Evolutionary conservation across 1,140 invertebrate species (phyloP).

Genomic region (Steinernema feltiae): DNA sequence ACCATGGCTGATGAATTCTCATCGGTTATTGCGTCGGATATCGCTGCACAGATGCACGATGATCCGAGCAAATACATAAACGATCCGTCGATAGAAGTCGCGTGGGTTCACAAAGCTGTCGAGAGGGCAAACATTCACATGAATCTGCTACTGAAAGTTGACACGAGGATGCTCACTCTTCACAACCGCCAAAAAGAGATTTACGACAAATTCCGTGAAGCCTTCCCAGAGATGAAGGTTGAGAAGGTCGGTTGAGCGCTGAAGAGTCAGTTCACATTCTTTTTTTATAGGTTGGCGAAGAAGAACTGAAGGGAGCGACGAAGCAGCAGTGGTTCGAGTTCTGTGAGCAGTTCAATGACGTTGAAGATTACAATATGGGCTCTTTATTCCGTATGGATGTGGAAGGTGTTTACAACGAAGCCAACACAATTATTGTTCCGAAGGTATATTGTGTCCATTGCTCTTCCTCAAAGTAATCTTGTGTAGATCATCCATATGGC

Average conservation of each 20-base stretch:
- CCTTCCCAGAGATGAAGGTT: constrained; percentile 27
- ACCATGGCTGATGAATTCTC: neutral
- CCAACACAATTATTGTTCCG: constrained; percentile 33
- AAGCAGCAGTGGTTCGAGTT: constrained; percentile 31
- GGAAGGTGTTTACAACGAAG: constrained; percentile 22
- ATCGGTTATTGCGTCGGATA: neutral
- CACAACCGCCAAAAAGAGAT: constrained; percentile 31
- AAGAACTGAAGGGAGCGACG: constrained; percentile 20
- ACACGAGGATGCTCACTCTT: constrained; percentile 18
- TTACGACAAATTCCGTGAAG: constrained; percentile 24
- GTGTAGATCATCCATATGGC: constrained; percentile 33
- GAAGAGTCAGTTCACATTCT: constrained; percentile 6
- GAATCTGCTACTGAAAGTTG: constrained; percentile 31
- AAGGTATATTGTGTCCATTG: constrained; percentile 13
- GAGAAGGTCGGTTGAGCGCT: constrained; percentile 19
- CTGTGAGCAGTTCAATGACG: constrained; percentile 36
- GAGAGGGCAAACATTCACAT: constrained; percentile 33
- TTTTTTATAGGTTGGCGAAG: constrained; percentile 25
- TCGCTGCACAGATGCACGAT: neutral
- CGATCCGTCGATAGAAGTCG: constrained; percentile 33
- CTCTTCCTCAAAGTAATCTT: neutral
- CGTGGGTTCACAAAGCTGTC: constrained; percentile 31
- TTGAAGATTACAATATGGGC: constrained; percentile 35
- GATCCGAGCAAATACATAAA: constrained; percentile 33
- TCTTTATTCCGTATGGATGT: constrained; percentile 28